A percentile compares a stretch with the other conserved stretches of the same genome.
Evolutionary conservation across 1,140 invertebrate genomes (phyloP).

Genomic region (Drosophila ficusphila): DNA sequence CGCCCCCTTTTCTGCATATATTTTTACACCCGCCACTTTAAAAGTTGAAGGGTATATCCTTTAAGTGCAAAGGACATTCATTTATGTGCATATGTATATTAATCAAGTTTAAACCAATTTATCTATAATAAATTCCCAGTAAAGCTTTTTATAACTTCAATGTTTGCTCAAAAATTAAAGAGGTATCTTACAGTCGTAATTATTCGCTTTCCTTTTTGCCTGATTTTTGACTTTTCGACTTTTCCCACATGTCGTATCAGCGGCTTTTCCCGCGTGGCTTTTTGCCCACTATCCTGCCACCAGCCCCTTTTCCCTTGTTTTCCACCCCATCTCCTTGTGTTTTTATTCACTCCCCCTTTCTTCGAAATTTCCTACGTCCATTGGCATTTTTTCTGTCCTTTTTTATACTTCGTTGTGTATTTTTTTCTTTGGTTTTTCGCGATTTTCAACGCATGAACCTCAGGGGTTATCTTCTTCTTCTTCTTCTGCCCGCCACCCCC

Average conservation of each 20-base stretch:
- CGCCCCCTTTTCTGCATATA: constrained; percentile 1
- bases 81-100: too few relatives aligned
- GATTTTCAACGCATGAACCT: constrained; percentile 72
- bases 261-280: constrained; percentile 73
- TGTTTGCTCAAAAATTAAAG: too few relatives aligned
- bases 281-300: constrained; percentile 30
- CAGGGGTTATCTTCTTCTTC: constrained; percentile 49
- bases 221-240: constrained; percentile 63
- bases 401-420: constrained; percentile 45
- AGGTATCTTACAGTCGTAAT: not conserved
- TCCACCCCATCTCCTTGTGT: constrained; percentile 29
- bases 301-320: not conserved
- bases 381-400: constrained; percentile 25
- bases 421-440: constrained; percentile 38
- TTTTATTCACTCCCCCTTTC: constrained; percentile 16
- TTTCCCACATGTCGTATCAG: constrained; percentile 81
- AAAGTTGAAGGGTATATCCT: not conserved
- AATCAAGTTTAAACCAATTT: too few relatives aligned
- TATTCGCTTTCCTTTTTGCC: not conserved
- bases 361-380: not conserved
- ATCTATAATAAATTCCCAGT: not conserved
- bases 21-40: not conserved
- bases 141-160: too few relatives aligned
- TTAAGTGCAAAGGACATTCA: too few relatives aligned
- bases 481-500: constrained; percentile 4